Evolutionary conservation across 2,888 invertebrate species (phyloP).

Genomic region (Trachelus iudaicus): DNA sequence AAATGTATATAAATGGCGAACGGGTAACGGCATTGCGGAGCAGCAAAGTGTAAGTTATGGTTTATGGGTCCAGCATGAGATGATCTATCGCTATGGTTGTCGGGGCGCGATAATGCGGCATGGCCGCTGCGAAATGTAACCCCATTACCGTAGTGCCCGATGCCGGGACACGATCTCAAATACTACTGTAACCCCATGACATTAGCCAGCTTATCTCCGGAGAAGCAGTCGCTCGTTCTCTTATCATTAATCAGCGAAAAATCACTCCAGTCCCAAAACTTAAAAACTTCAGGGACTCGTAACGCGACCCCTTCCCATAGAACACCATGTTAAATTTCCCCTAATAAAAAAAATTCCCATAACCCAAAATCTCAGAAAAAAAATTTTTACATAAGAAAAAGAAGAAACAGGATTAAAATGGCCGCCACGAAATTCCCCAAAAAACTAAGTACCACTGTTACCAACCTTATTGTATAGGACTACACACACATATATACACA

Average conservation of each 20-base stretch:
- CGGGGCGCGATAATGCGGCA: slow-evolving; percentile 50
- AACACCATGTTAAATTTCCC: too few species aligned
- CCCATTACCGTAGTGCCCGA: slow-evolving; percentile 58
- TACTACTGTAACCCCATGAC: slow-evolving; percentile 26
- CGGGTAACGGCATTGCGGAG: slow-evolving; percentile 29
- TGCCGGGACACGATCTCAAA: slow-evolving; percentile 61
- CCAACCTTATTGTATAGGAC: neutral
- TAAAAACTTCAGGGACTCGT: neutral
- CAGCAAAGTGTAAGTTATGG: slow-evolving; percentile 59
- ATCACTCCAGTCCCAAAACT: neutral
- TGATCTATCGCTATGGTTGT: slow-evolving; percentile 59
- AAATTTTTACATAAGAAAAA: neutral
- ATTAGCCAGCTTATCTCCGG: slow-evolving; percentile 44
- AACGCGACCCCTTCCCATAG: neutral
- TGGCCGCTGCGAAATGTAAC: slow-evolving; percentile 32
- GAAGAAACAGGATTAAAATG: neutral
- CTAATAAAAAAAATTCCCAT: too few species aligned
- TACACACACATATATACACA: neutral
- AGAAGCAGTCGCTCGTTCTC: slow-evolving; percentile 41
- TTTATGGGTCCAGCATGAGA: slow-evolving; percentile 52
- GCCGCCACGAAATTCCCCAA: neutral
- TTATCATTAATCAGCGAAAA: slow-evolving; percentile 6
- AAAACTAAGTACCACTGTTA: neutral
- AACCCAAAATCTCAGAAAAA: accelerated
- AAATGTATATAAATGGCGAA: neutral